Conservation (phyloP, 2,113 vertebrate species). For the Chamaea fasciata region DNA sequence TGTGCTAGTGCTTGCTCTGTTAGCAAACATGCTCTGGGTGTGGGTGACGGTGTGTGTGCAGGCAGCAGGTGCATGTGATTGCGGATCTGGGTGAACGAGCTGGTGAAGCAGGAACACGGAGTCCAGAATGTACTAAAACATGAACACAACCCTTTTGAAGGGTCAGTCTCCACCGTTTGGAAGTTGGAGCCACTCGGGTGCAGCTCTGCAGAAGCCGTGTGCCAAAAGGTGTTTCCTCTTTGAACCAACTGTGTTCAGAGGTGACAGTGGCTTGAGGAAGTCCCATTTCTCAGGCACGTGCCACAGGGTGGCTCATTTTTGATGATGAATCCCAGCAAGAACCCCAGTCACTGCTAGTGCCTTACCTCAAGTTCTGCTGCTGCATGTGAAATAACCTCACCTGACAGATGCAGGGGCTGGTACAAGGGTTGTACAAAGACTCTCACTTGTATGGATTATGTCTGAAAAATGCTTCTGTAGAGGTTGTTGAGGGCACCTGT, state of each 20-base stretch:
- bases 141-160: neutral
- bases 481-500: neutral
- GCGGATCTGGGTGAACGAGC: neutral
- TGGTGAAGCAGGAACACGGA: neutral
- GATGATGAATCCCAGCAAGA: neutral
- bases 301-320: neutral
- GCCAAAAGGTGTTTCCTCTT: neutral
- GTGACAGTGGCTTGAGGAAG: neutral
- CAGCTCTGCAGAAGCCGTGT: neutral
- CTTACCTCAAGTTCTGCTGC: neutral
- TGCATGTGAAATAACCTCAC: neutral
- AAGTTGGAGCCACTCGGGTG: accelerated
- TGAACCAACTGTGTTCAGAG: no score
- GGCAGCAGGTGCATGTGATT: neutral
- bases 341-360: neutral
- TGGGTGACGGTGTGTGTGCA: neutral
- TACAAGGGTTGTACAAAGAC: neutral
- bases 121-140: neutral
- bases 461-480: neutral
- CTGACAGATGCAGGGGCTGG: neutral
- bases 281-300: accelerated
- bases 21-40: neutral
- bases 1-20: neutral
- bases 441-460: neutral
- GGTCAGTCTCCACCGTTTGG: neutral